phyloP scores from a whole-genome alignment of 2,888 invertebrate genomes.

The Caenorhabditis wallacei region DNA sequence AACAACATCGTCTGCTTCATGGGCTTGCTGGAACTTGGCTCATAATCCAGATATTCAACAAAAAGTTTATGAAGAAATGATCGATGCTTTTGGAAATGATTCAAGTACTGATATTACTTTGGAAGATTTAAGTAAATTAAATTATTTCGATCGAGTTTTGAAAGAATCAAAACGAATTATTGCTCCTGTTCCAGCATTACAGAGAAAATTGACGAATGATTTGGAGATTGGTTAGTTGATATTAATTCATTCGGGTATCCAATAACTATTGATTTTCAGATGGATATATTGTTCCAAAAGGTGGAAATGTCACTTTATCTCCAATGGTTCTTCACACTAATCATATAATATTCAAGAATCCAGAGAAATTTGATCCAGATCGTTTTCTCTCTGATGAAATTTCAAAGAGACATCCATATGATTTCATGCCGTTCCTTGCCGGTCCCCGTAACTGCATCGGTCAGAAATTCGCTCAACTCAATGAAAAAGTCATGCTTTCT shows the following conservation, averaged over 20 bases:
- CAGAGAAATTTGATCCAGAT: constrained; percentile 84
- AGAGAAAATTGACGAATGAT: constrained; percentile 82
- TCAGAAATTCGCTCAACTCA: constrained; percentile 84
- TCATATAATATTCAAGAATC: constrained; percentile 75
- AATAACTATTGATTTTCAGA: constrained; percentile 46
- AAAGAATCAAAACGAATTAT: constrained; percentile 79
- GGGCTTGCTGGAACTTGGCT: constrained; percentile 84
- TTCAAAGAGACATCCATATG: constrained; percentile 76
- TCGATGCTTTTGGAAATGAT: constrained; percentile 71
- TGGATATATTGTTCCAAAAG: constrained; percentile 58
- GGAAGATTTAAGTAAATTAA: constrained; percentile 76
- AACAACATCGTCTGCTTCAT: constrained; percentile 84
- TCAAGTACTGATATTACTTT: constrained; percentile 79
- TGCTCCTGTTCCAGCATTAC: constrained; percentile 80
- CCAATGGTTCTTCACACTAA: constrained; percentile 68
- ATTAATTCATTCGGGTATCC: neutral
- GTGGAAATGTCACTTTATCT: constrained; percentile 55
- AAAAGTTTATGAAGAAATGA: constrained; percentile 69
- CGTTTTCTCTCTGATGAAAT: constrained; percentile 84
- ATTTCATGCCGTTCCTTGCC: constrained; percentile 81
- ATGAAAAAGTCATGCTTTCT: constrained; percentile 83
- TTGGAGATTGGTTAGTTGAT: constrained; percentile 71
- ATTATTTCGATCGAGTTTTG: constrained; percentile 78
- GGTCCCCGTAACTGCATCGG: constrained; percentile 82
- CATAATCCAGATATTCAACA: constrained; percentile 83